A percentile compares a stretch with the other conserved stretches of the same genome.
These are phyloP conservation scores for Eumeta japonica DNA, from an alignment of 1,140 invertebrate genomes.

Conservation along the genomic window DNA sequence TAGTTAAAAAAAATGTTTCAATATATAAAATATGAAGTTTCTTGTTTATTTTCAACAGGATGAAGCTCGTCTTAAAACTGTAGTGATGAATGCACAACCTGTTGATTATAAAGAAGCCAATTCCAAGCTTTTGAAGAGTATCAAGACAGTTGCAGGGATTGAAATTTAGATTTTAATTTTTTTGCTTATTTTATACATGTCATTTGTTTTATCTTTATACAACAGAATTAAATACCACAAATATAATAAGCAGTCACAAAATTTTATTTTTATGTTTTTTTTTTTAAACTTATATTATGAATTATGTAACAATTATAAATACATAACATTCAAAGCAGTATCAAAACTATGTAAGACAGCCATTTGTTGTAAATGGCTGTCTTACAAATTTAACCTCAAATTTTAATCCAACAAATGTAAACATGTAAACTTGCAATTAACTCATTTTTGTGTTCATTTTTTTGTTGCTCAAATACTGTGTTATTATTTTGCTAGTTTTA, in stretches of 20 bases:
- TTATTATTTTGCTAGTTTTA: too few species aligned
- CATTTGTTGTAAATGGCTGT: too few species aligned
- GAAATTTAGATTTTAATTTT: constrained; percentile 25
- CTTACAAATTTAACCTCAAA: too few species aligned
- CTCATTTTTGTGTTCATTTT: too few species aligned
- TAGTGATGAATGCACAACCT: constrained; percentile 65
- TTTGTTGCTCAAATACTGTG: too few species aligned
- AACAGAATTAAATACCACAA: too few species aligned
- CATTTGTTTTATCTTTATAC: constrained; percentile 2
- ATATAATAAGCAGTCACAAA: constrained; percentile 5
- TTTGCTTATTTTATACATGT: constrained; percentile 11
- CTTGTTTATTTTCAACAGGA: constrained; percentile 61
- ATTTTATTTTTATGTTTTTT: constrained; percentile 3
- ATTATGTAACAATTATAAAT: constrained; percentile 7
- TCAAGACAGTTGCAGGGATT: constrained; percentile 63
- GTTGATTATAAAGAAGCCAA: constrained; percentile 78
- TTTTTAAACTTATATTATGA: neutral
- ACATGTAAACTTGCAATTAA: too few species aligned
- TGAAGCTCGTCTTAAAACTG: constrained; percentile 78
- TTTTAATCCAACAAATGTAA: too few species aligned
- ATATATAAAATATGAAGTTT: too few species aligned
- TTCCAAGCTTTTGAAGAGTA: constrained; percentile 65
- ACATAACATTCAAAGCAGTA: too few species aligned
- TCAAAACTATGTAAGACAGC: too few species aligned
- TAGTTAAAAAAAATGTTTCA: too few species aligned